A percentile compares a stretch with the other conserved stretches of the same genome.
Evolutionary conservation across 2,888 invertebrate species (phyloP).

Genomic region (Agapostemon virescens): DNA sequence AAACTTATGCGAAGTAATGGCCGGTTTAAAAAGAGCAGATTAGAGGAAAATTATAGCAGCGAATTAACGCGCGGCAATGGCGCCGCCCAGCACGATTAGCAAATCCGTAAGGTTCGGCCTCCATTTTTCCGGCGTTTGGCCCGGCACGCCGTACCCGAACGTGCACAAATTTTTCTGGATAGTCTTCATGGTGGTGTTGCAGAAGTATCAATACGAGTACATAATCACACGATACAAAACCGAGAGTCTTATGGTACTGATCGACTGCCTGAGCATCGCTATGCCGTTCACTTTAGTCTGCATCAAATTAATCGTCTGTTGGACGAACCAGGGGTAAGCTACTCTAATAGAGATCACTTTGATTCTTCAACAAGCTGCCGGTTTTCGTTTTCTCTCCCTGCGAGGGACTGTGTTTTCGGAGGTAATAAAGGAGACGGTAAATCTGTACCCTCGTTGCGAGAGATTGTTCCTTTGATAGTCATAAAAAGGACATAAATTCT

Average conservation of each 20-base stretch:
- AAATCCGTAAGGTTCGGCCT: slow-evolving; percentile 41
- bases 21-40: no score
- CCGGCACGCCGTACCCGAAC: slow-evolving; percentile 30
- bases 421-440: not conserved
- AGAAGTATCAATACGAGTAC: slow-evolving; percentile 48
- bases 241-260: slow-evolving; percentile 9
- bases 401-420: not conserved
- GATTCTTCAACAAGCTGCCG: not conserved
- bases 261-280: slow-evolving; percentile 41
- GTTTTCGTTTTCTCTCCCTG: no score
- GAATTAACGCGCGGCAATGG: slow-evolving; percentile 4
- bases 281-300: slow-evolving; percentile 35
- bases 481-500: not conserved
- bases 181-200: slow-evolving; percentile 13
- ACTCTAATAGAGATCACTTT: not conserved
- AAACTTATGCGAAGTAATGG: not conserved
- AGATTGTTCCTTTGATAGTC: not conserved
- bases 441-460: not conserved
- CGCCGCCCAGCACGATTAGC: slow-evolving; percentile 22
- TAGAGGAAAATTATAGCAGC: not conserved
- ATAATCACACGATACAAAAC: slow-evolving; percentile 31
- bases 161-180: slow-evolving; percentile 33
- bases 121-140: slow-evolving; percentile 47
- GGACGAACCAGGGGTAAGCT: slow-evolving; percentile 47
- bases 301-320: slow-evolving; percentile 41